Base-by-base conservation (phyloP, 2,113 vertebrate genomes). In the Gnathonemus longibarbis region DNA sequence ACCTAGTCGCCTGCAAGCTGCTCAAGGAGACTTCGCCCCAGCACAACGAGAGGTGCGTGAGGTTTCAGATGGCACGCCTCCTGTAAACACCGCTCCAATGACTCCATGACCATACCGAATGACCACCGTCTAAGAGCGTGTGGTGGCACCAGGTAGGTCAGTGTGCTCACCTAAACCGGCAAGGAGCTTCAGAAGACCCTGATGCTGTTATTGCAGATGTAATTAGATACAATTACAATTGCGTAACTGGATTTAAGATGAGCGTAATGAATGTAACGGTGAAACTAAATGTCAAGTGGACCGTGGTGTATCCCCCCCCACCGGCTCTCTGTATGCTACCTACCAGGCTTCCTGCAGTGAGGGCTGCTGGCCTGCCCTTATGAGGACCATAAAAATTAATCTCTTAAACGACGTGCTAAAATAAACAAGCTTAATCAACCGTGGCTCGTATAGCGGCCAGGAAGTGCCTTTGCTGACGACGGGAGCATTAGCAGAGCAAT, bases 361-460 rank as follows among this genome's bases (percentile, higher is more conserved):
- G 49, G 49, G 27, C 11, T 21, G 13, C n/a, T 87, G 48, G 3
- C 24, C 49, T 87, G 24, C 46, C 46, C n/a, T 52, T 53, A 50
- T 15, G 48, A 48, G 49, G 11, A 19, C 15, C 15, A 50, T 86
- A 86, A 86, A 86, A 87, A 87, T 50, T 87, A 87, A 87, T 87
- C 46, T 35, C 48, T 87, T 52, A 52, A 31, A 53, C 49, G 15
- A 52, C 52, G 85, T 27, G 49, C 85, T 52, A 48, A 87, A 27
- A 53, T 48, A 87, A 87, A 87, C 49, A 87, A 53, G 80, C 45
- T 84, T 84, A 84, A 84, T 84, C 45, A 84, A 84, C 45, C 19
- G 80, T 45, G 80, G 21, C 35, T 84, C 6, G 19, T 45, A 45
- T 39, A 48, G 45, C 8, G 9, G 21, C 2, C 17, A 45, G 80